Evolutionary conservation across 2,888 invertebrate species (phyloP), one percentile per base, ranked within the genome.

Genomic region (Sympetrum striolatum): DNA sequence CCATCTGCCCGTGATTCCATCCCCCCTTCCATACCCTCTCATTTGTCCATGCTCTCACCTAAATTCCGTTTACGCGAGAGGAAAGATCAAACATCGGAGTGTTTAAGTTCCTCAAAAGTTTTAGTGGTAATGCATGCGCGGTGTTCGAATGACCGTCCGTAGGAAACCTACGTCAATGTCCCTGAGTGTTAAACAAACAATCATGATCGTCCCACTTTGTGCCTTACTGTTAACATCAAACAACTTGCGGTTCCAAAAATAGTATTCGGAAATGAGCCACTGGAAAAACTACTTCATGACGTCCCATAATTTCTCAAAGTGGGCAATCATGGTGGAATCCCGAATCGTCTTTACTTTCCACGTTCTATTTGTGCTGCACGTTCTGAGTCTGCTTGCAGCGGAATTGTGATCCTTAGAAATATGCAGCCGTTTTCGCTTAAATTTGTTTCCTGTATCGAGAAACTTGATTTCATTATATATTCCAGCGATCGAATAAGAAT

Each of bases 31-130:
- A 18, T 35, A 15, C 58, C 37, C 22, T 18, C 86, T 37, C 86
- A 60, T 86, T 86, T 60, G 37, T 86, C 82, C 82, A 25, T 73
- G 73, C 73, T 73, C 73, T 73, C 73, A 73, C 73, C 73, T 73
- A 31, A 73, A 73, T 73, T 73, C 73, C 73, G 31, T 31, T 73
- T 73, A n/a, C 64, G 22, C 25, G 22, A n/a, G 64, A 12, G 31
- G 25, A 73, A 73, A 73, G 73, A 73, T 73, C 73, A 73, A 73
- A 73, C 73, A 73, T 2, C 25, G 31, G 31, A 73, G 73, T 31
- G 31, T 31, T 73, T 73, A 31, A 73, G 73, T 73, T 31, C 3
- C 73, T 73, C 53, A 73, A 73, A 73, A 73, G 73, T 25, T 31
- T 73, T 73, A 73, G 25, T 25, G 73, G 31, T 73, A 73, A 73